A percentile compares a stretch with the other conserved stretches of the same genome.
Evolutionary conservation across 1,140 invertebrate genomes (phyloP).

Genomic region (Popillia japonica): DNA sequence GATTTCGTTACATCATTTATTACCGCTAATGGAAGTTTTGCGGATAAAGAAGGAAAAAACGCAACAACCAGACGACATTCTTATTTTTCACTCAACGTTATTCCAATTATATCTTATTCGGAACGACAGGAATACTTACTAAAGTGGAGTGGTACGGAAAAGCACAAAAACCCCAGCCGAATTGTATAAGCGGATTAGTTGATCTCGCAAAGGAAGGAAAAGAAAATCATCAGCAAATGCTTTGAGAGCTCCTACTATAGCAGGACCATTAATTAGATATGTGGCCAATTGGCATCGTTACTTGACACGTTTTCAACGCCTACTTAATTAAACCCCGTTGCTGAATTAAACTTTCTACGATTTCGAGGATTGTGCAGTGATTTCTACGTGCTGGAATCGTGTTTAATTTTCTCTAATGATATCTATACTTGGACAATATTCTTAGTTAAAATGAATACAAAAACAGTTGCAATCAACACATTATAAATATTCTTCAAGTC

Average conservation of each 20-base stretch:
- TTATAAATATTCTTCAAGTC: no score
- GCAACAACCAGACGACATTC: conserved; percentile 26
- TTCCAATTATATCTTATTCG: conserved; percentile 37
- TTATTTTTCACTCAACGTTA: conserved; percentile 35
- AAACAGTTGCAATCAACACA: no score
- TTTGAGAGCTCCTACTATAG: background rate
- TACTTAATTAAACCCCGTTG: conserved; percentile 18
- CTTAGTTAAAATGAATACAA: no score
- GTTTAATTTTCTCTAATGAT: no score
- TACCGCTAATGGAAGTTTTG: conserved; percentile 48
- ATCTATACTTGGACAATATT: no score
- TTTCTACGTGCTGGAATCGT: no score
- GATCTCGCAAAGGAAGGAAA: conserved; percentile 20
- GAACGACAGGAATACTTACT: conserved; percentile 28
- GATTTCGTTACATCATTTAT: conserved; percentile 52
- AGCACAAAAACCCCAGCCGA: background rate
- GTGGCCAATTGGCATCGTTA: conserved; percentile 28
- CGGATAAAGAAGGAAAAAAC: conserved; percentile 30
- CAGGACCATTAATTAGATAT: conserved; percentile 24
- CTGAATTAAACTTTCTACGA: conserved; percentile 22
- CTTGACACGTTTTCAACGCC: conserved; percentile 20
- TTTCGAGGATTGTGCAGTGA: background rate
- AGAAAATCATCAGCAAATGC: conserved; percentile 30
- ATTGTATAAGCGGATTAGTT: conserved; percentile 36
- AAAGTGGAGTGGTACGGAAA: background rate